These are phyloP conservation scores for Cistogaster globosa DNA, from an alignment of 2,888 invertebrate species.

Conservation along the genomic window DNA sequence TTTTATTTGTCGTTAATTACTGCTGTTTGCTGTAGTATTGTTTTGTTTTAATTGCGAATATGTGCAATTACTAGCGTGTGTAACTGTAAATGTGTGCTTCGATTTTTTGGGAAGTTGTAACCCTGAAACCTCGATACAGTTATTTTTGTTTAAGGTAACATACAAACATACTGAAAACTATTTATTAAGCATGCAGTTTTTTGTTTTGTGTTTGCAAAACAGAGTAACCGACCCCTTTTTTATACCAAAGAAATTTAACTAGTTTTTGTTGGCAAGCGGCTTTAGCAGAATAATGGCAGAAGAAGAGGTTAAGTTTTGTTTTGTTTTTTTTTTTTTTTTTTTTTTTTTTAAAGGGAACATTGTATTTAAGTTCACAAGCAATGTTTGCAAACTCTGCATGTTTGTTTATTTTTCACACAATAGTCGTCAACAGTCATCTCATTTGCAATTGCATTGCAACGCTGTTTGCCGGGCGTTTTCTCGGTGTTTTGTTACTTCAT, in stretches of 20 bases:
- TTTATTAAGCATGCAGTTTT: constrained; percentile 31
- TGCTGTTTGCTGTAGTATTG: constrained; percentile 55
- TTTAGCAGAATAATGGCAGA: constrained; percentile 14
- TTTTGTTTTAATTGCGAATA: constrained; percentile 32
- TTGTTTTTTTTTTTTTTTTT: background rate
- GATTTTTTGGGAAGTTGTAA: constrained; percentile 58
- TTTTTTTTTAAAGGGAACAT: constrained; percentile 24
- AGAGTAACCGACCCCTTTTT: constrained; percentile 42
- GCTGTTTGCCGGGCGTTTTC: constrained; percentile 56
- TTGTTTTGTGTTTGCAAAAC: background rate
- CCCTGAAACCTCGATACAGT: constrained; percentile 69
- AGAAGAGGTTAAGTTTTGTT: constrained; percentile 41
- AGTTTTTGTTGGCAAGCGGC: constrained; percentile 30
- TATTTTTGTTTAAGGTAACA: constrained; percentile 41
- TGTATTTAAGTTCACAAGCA: constrained; percentile 30
- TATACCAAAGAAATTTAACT: constrained; percentile 46
- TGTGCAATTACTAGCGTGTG: background rate
- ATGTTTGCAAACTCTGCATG: constrained; percentile 65
- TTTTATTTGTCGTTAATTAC: constrained; percentile 69
- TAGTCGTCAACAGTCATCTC: constrained; percentile 50
- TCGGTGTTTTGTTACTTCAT: constrained; percentile 67
- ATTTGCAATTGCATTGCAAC: constrained; percentile 22
- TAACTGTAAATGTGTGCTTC: constrained; percentile 8
- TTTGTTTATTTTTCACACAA: constrained; percentile 72
- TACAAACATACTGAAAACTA: background rate